These are phyloP conservation scores for Nebria ingens DNA, from an alignment of 1,140 invertebrate species.

Conservation along the genomic window DNA sequence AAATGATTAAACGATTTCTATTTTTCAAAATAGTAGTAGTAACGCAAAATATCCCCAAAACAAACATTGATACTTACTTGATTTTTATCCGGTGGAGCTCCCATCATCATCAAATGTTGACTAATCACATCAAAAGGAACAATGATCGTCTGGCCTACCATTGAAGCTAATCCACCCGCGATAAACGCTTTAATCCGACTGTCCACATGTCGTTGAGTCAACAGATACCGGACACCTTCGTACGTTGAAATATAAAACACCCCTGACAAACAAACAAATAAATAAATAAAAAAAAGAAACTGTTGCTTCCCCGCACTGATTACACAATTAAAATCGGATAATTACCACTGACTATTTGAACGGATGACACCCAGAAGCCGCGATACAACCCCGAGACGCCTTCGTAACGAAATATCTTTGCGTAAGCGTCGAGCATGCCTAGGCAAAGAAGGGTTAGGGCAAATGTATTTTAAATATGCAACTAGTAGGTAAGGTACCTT, in stretches of 20 bases:
- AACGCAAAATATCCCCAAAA: too few relatives aligned
- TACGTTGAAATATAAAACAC: slow-evolving; percentile 94
- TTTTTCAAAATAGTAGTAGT: too few relatives aligned
- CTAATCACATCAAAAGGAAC: slow-evolving; percentile 94
- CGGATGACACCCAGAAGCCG: slow-evolving; percentile 90
- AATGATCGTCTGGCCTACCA: slow-evolving; percentile 90
- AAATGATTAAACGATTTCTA: slow-evolving; percentile 62
- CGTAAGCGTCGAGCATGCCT: slow-evolving; percentile 83
- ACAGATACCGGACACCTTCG: slow-evolving; percentile 77
- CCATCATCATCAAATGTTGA: slow-evolving; percentile 93
- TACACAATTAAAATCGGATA: slow-evolving; percentile 6
- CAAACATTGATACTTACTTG: slow-evolving; percentile 17
- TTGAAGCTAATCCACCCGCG: slow-evolving; percentile 78
- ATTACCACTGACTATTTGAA: slow-evolving; percentile 48
- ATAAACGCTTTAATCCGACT: slow-evolving; percentile 58
- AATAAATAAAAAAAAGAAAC: background rate
- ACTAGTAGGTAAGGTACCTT: too few relatives aligned
- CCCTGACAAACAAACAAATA: slow-evolving; percentile 53
- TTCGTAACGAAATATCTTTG: slow-evolving; percentile 81
- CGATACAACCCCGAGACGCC: slow-evolving; percentile 80
- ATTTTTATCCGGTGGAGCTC: slow-evolving; percentile 33
- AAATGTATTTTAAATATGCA: background rate
- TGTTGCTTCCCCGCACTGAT: too few relatives aligned
- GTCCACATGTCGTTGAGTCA: slow-evolving; percentile 53
- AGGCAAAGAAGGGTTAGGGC: slow-evolving; percentile 19